A percentile compares a stretch with the other conserved stretches of the same genome.
phyloP scores from a whole-genome alignment of 2,113 vertebrate genomes.

The Dicrurus megarhynchus region DNA sequence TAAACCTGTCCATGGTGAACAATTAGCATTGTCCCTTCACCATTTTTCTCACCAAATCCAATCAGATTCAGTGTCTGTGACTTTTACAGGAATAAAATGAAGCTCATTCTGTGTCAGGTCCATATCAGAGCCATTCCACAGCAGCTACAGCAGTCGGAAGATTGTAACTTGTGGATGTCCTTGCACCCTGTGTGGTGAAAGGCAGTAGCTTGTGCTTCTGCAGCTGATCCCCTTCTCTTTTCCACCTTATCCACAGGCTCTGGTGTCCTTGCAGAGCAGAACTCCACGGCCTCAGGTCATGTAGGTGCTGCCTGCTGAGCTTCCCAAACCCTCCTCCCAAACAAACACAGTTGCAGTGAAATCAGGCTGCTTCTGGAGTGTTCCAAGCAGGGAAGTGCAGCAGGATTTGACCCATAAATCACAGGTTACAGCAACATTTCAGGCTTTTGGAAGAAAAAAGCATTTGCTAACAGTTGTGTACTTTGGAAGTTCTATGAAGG shows the following conservation, averaged over 20 bases:
- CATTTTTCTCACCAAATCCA: background rate
- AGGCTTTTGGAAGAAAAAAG: background rate
- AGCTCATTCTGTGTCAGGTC: background rate
- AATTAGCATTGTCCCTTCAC: background rate
- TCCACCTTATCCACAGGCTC: background rate
- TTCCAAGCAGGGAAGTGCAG: background rate
- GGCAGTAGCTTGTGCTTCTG: background rate
- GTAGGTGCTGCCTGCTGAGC: background rate
- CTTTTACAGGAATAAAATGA: background rate
- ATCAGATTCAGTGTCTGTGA: background rate
- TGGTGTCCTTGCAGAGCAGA: background rate
- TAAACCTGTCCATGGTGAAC: background rate
- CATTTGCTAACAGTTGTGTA: background rate
- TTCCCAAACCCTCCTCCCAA: background rate
- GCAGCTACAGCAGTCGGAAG: background rate
- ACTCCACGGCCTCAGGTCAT: background rate
- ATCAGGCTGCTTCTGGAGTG: background rate
- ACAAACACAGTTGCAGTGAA: background rate
- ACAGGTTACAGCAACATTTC: background rate
- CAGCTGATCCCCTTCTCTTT: background rate
- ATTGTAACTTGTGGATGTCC: rapidly evolving
- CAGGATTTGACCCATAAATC: background rate
- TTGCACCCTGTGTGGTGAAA: background rate
- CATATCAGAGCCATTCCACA: background rate
- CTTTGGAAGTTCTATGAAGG: background rate